These are phyloP conservation scores for Agonopterix subpropinquella DNA, from an alignment of 2,888 invertebrate species.

Conservation along the genomic window DNA sequence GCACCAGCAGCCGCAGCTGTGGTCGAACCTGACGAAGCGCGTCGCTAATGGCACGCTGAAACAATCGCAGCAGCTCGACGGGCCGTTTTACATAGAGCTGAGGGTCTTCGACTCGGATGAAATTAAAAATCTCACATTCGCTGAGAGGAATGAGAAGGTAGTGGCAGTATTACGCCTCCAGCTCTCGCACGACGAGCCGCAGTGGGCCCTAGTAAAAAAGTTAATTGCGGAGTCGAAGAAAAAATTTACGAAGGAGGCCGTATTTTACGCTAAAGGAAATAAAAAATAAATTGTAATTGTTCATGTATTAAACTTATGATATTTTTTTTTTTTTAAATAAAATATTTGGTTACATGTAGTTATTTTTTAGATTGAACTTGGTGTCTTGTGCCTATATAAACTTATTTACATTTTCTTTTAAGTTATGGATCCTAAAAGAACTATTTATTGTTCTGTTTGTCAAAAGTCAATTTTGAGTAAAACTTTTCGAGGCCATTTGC, in stretches of 20 bases:
- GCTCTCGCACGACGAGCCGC: not conserved
- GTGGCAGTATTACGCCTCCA: not conserved
- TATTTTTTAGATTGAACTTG: not conserved
- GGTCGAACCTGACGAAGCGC: not conserved
- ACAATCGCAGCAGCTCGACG: not conserved
- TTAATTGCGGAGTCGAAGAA: not conserved
- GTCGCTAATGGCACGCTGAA: not conserved
- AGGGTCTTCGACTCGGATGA: not conserved
- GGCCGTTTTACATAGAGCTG: not conserved
- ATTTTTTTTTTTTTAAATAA: not conserved
- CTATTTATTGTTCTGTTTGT: not conserved
- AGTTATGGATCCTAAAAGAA: not conserved
- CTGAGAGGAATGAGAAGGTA: not conserved
- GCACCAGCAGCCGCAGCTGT: too few species aligned
- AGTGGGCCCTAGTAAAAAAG: not conserved
- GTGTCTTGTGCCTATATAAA: not conserved
- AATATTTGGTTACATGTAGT: not conserved
- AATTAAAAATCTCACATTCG: not conserved
- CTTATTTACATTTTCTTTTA: not conserved
- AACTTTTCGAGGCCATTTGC: slow-evolving; percentile 1
- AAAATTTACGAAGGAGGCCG: not conserved
- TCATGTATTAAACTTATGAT: not conserved
- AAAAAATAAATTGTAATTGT: too few species aligned
- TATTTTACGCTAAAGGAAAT: not conserved
- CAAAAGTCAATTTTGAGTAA: not conserved